A percentile compares a stretch with the other conserved stretches of the same genome.
These are phyloP conservation scores for Daubentonia madagascariensis DNA, from an alignment of 2,113 vertebrate species.

Conservation along the genomic window DNA sequence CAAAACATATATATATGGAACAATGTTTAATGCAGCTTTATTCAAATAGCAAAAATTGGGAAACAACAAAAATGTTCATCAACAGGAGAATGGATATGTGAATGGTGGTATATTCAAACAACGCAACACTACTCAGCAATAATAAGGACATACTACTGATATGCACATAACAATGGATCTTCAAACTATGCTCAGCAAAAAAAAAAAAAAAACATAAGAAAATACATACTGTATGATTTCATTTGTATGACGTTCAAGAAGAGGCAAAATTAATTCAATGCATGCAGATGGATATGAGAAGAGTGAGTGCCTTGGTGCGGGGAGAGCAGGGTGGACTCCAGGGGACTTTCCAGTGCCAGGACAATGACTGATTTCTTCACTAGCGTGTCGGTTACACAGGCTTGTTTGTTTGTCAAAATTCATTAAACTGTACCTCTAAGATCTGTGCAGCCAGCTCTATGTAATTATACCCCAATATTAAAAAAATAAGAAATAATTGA, in stretches of 20 bases:
- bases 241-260: not conserved
- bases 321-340: not conserved
- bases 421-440: not conserved
- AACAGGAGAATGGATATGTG: not conserved
- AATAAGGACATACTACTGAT: not conserved
- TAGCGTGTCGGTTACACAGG: not conserved
- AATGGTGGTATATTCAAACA: not conserved
- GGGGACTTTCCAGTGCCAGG: not conserved
- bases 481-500: not conserved
- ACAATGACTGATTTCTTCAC: not conserved
- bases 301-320: too few relatives aligned
- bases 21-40: not conserved
- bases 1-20: not conserved
- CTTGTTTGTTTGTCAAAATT: not conserved
- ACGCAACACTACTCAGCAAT: not conserved
- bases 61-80: not conserved
- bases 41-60: not conserved
- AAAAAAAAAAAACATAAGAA: not conserved
- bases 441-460: not conserved
- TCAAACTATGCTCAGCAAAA: not conserved
- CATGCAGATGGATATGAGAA: not conserved
- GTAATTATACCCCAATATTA: not conserved
- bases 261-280: not conserved
- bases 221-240: not conserved
- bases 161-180: not conserved